Base-by-base conservation (phyloP, 2,113 vertebrate genomes). In the Sylvia atricapilla region DNA sequence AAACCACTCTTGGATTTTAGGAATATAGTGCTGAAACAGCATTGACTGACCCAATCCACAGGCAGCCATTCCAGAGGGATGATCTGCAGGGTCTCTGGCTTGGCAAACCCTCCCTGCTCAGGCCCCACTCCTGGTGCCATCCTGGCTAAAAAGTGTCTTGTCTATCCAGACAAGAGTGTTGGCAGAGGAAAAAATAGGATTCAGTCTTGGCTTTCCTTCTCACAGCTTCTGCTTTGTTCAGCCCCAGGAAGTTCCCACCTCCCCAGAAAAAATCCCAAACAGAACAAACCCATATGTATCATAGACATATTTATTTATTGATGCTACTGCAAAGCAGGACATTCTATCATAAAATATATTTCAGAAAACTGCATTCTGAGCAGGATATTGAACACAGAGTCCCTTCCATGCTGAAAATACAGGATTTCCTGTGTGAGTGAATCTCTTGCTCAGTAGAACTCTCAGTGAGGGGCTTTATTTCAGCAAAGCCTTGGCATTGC, bases 41-140 rank as follows among this genome's bases (percentile, higher is more conserved):
- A 24, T 35, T 16, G 17, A 27, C 3, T 58, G 33, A 0, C 37
- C 13, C 62, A 18, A 2, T 16, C 7, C 30, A 7, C 23, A 33
- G 10, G 9, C 4, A 6, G 78, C 52, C 12, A 1, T 12, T 47
- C 12, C 49, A 22, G 62, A 55, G 44, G 0, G 20, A 8, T 14
- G 7, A 2, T 1, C 44, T n/a, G 47, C 20, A 23, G 53, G 24
- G 11, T 33, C 59, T 28, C 41, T 37, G 77, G 3, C 28, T 20
- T 44, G 59, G 59, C 0, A 22, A 95, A 33, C 43, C 8, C 31
- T 31, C 18, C 56, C n/a, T 13, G 10, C 44, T 27, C 68, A 43
- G 22, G 13, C 31, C 73, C 37, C 1, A 4, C 10, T 47, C 27
- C 44, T 0, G 0, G 6, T 28, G 60, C 31, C 55, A 23, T 37